Percentiles rank a stretch among this genome's conserved stretches.
Conservation (phyloP, 2,113 vertebrate genomes). For the Pelvicachromis taeniatus region DNA sequence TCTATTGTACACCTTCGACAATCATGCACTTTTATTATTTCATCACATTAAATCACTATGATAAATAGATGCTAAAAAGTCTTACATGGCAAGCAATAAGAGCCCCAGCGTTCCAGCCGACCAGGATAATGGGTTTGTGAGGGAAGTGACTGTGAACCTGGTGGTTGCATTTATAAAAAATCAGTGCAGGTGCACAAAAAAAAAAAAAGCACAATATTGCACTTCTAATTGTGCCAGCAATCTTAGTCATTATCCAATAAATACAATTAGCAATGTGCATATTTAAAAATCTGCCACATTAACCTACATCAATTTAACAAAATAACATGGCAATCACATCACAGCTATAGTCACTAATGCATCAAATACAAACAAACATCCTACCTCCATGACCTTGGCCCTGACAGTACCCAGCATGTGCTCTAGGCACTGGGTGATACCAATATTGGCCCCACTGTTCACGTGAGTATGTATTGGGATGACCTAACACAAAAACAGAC, state of each 20-base stretch:
- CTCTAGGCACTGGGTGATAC: conserved; percentile 91
- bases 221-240: neutral
- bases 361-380: neutral
- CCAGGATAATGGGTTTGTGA: conserved; percentile 91
- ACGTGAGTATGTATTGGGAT: conserved; percentile 88
- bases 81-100: conserved; percentile 95
- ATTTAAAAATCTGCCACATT: neutral
- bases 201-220: neutral
- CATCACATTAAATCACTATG: neutral
- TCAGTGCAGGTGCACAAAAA: neutral
- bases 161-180: neutral
- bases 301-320: neutral
- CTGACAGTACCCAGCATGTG: conserved; percentile 89
- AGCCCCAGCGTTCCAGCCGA: conserved; percentile 95
- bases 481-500: conserved; percentile 72
- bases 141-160: conserved; percentile 96
- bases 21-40: neutral
- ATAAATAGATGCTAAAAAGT: neutral
- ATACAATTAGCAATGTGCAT: neutral
- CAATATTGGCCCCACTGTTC: conserved; percentile 82
- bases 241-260: neutral
- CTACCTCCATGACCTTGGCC: conserved; percentile 91
- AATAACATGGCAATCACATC: neutral
- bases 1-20: neutral
- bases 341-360: neutral